phyloP scores from a whole-genome alignment of 30 jellyfish, hydroid and myxozoan species.

The Catostylus mosaicus region DNA sequence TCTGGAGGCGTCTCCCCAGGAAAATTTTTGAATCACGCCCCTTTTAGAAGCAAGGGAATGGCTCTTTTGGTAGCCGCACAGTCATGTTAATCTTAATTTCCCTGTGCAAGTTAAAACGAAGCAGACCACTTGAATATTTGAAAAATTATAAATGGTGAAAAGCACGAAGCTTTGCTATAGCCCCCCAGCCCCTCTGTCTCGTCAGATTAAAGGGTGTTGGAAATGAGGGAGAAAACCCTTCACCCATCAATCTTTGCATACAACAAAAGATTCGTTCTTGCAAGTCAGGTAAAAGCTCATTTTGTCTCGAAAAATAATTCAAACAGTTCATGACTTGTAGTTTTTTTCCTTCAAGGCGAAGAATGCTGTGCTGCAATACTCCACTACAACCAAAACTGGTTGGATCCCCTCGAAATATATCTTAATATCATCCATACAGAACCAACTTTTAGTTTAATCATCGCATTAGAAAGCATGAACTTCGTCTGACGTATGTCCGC shows the following conservation, averaged over 20 bases:
- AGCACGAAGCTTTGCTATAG: too few relatives aligned
- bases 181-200: slow-evolving; percentile 68
- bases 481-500: too few relatives aligned
- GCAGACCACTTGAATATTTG: too few relatives aligned
- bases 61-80: too few relatives aligned
- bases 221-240: slow-evolving; percentile 61
- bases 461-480: too few relatives aligned
- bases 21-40: too few relatives aligned
- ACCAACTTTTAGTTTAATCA: too few relatives aligned
- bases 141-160: too few relatives aligned
- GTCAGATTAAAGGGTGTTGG: slow-evolving; percentile 66
- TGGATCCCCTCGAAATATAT: neutral
- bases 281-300: slow-evolving; percentile 68
- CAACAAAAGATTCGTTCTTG: slow-evolving; percentile 79
- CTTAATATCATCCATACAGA: neutral
- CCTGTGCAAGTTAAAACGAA: too few relatives aligned
- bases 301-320: neutral
- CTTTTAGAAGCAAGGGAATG: too few relatives aligned
- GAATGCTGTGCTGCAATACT: neutral
- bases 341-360: neutral
- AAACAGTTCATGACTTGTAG: neutral
- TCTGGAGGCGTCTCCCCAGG: too few relatives aligned
- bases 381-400: neutral
- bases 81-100: too few relatives aligned
- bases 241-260: slow-evolving; percentile 81